Evolutionary conservation across 2,888 invertebrate genomes (phyloP).

Genomic region (Acleris emargana): DNA sequence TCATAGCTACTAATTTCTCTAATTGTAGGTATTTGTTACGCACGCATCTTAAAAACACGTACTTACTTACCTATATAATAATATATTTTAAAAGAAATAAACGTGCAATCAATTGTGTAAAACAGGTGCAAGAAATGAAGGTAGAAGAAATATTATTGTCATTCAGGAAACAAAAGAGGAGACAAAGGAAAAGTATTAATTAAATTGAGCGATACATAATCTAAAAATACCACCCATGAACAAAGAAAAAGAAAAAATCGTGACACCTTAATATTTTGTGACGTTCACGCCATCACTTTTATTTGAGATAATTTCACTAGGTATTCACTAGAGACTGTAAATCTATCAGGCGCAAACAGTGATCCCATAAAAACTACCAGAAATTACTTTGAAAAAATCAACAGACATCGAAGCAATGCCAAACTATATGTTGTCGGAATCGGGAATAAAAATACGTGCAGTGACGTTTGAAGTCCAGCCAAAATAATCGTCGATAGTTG

Average conservation of each 20-base stretch:
- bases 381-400: conserved; percentile 43
- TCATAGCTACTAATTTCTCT: too few species aligned
- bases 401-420: conserved; percentile 45
- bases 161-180: too few species aligned
- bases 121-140: too few species aligned
- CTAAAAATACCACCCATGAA: too few species aligned
- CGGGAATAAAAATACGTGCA: conserved; percentile 61
- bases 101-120: too few species aligned
- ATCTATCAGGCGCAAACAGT: conserved; percentile 25
- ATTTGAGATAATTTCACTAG: not conserved
- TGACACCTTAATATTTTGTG: not conserved
- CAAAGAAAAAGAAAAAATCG: not conserved
- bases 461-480: conserved; percentile 71
- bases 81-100: too few species aligned
- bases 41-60: too few species aligned
- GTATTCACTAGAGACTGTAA: conserved; percentile 14
- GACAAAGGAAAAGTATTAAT: too few species aligned
- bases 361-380: conserved; percentile 39
- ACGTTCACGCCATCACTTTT: not conserved
- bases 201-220: too few species aligned
- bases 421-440: conserved; percentile 46
- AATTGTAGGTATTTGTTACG: too few species aligned
- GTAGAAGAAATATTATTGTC: too few species aligned
- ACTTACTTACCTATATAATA: too few species aligned
- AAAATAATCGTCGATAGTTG: conserved; percentile 52